Conservation (phyloP, 2,113 vertebrate genomes). For the Thalassarche chlororhynchos region DNA sequence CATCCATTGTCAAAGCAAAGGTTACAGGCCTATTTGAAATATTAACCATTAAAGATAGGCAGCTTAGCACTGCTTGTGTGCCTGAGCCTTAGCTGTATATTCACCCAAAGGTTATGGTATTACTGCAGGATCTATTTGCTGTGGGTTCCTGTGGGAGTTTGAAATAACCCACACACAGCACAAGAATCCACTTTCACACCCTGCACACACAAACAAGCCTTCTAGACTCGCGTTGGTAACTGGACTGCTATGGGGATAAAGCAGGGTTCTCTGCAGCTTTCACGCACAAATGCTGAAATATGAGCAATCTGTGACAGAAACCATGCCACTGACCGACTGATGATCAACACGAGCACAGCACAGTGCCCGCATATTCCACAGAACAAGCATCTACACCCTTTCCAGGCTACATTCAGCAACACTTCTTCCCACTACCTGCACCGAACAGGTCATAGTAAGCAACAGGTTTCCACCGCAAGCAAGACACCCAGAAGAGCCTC, state of each 20-base stretch:
- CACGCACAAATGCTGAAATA: rapidly evolving
- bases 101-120: too few relatives aligned
- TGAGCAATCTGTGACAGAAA: background rate
- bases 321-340: rapidly evolving
- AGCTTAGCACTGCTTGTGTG: background rate
- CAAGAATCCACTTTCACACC: background rate
- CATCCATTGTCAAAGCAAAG: background rate
- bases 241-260: background rate
- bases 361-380: background rate
- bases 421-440: background rate
- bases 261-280: background rate
- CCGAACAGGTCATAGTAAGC: rapidly evolving
- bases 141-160: background rate
- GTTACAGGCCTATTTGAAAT: background rate
- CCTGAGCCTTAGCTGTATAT: rapidly evolving
- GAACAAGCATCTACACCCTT: background rate
- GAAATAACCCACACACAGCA: rapidly evolving
- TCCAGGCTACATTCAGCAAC: background rate
- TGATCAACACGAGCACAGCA: too few relatives aligned
- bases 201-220: rapidly evolving
- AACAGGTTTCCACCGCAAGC: background rate
- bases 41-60: background rate
- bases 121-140: background rate
- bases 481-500: background rate
- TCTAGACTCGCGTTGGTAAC: rapidly evolving